A percentile compares a stretch with the other conserved stretches of the same genome.
phyloP scores from a whole-genome alignment of 1,140 invertebrate genomes.

The Tetranychus urticae region DNA sequence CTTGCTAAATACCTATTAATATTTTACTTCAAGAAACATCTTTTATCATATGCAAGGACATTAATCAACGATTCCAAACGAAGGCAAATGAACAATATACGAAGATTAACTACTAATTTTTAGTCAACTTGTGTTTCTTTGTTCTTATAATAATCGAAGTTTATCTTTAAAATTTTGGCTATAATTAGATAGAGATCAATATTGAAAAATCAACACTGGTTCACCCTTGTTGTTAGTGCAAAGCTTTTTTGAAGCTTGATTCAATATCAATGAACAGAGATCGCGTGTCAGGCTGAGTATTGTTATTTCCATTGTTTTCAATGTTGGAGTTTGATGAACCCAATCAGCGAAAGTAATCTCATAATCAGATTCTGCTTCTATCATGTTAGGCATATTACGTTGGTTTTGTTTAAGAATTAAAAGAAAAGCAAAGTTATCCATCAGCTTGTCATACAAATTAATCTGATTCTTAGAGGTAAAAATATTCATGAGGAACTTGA shows the following conservation, averaged over 20 bases:
- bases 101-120: too few relatives aligned
- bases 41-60: too few relatives aligned
- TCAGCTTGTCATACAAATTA: too few relatives aligned
- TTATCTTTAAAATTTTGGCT: background rate
- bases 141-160: background rate
- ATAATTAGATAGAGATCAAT: background rate
- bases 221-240: background rate
- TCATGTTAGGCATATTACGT: conserved; percentile 16
- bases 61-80: too few relatives aligned
- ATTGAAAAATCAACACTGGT: background rate
- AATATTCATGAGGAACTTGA: background rate
- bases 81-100: too few relatives aligned
- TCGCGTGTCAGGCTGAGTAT: conserved; percentile 18
- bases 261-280: conserved; percentile 24
- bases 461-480: background rate
- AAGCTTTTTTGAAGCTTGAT: conserved; percentile 19
- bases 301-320: conserved; percentile 21
- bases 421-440: background rate
- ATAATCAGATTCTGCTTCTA: conserved; percentile 18
- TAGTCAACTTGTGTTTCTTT: background rate
- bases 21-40: too few relatives aligned
- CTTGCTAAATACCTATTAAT: too few relatives aligned
- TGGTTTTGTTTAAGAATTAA: conserved; percentile 13
- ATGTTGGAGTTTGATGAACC: background rate
- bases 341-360: conserved; percentile 4